Evolutionary conservation across 1,140 invertebrate species (phyloP), one percentile per base, ranked within the genome.

Genomic region (Diprion similis): DNA sequence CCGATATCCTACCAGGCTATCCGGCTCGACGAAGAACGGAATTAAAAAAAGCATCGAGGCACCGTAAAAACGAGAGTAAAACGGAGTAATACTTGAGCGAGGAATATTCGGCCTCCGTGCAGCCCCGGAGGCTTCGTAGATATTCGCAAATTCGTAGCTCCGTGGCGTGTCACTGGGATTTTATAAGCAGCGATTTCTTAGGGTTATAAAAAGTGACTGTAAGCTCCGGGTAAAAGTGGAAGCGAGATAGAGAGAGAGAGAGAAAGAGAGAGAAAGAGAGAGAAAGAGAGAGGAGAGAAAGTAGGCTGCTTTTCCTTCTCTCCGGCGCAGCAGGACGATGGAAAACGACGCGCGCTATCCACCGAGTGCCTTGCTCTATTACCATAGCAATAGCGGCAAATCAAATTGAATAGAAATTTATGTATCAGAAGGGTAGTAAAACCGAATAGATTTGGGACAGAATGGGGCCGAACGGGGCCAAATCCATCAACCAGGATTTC

Each of bases 371-470:
- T 11, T 69, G 67, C n/a, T 46, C 75, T 76, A 81, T 82, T 81
- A 83, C 80, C 81, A 83, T 83, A 83, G 80, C 80, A 82, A 83
- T 82, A 76, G 81, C 72, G 80, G 80, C 80, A 83, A 84, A 83
- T 84, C 79, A 83, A 83, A 82, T 83, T 80, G 78, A 83, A 84
- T 84, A 83, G 82, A 84, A 84, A 83, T 84, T 83, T 83, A 84
- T 84, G 83, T 84, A 83, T 84, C 81, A 81, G 81, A 82, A 83
- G 72, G 71, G 83, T 77, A 84, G 82, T 84, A 84, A 84, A 84
- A 83, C 75, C 81, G 79, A 82, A 84, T 84, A 82, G 81, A 84
- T 84, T 84, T 82, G 78, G 78, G 51, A 37, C 24, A 37, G 24
- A 37, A 37, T 37, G 24, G 73, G 76, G 66, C 72, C 75, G 79